Percentiles rank a stretch among this genome's conserved stretches.
Evolutionary conservation across 2,888 invertebrate genomes (phyloP).

Genomic region (Marronus borbonicus): DNA sequence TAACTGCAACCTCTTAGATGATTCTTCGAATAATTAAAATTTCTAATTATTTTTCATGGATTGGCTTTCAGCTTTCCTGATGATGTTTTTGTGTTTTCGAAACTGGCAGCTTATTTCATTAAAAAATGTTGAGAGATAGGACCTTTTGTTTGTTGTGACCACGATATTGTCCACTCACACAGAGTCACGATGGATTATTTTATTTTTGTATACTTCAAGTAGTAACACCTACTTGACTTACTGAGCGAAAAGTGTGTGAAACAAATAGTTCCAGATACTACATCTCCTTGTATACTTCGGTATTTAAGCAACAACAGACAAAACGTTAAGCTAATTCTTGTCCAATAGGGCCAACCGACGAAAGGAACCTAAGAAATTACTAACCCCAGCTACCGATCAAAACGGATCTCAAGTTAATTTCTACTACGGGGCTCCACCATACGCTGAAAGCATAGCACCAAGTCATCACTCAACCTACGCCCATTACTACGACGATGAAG

Average conservation of each 20-base stretch:
- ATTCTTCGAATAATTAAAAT: too few relatives aligned
- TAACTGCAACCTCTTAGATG: too few relatives aligned
- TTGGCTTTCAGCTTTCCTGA: too few relatives aligned
- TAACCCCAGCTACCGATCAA: slow-evolving; percentile 90
- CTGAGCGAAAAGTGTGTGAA: not conserved
- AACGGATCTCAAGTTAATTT: slow-evolving; percentile 96
- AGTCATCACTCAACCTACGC: slow-evolving; percentile 97
- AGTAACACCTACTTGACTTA: not conserved
- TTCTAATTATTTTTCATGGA: too few relatives aligned
- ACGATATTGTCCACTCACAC: too few relatives aligned
- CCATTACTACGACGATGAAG: slow-evolving; percentile 96
- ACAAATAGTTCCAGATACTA: too few relatives aligned
- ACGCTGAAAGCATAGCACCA: slow-evolving; percentile 95
- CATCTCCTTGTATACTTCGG: not conserved
- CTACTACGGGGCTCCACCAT: slow-evolving; percentile 95
- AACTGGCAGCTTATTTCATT: too few relatives aligned
- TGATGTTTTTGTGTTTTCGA: too few relatives aligned
- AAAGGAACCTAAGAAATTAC: slow-evolving; percentile 92
- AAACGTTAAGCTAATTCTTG: not conserved
- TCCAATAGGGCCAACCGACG: slow-evolving; percentile 82
- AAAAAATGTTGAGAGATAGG: too few relatives aligned
- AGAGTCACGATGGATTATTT: too few relatives aligned
- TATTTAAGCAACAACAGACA: not conserved
- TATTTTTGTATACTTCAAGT: not conserved
- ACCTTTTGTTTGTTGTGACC: too few relatives aligned